Percentiles rank a stretch among this genome's conserved stretches.
Evolutionary conservation across 2,113 vertebrate species (phyloP).

Genomic region (Oncorhynchus nerka): DNA sequence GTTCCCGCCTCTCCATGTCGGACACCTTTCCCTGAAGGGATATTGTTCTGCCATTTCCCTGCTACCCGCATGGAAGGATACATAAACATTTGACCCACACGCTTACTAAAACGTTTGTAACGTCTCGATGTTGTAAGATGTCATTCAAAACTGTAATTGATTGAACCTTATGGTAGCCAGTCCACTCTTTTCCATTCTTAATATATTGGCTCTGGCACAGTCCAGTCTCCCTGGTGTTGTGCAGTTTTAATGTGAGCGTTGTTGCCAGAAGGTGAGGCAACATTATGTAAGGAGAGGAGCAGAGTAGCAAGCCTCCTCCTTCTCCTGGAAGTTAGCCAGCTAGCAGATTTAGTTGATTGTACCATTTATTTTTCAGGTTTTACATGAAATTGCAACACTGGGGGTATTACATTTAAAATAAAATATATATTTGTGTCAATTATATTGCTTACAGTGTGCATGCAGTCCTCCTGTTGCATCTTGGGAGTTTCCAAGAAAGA

Average conservation of each 20-base stretch:
- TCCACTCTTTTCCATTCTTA: conserved; percentile 44
- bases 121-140: conserved; percentile 3
- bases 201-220: conserved; percentile 14
- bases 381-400: too few relatives aligned
- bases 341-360: too few relatives aligned
- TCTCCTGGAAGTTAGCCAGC: too few relatives aligned
- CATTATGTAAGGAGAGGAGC: not conserved
- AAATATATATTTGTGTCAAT: too few relatives aligned
- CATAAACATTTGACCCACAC: conserved; percentile 1
- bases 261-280: conserved; percentile 13
- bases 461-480: too few relatives aligned
- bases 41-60: not conserved
- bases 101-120: conserved; percentile 3
- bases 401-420: too few relatives aligned
- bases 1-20: not conserved
- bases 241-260: conserved; percentile 20
- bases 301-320: not conserved
- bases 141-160: conserved; percentile 48
- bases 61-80: conserved; percentile 24
- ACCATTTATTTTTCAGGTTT: too few relatives aligned
- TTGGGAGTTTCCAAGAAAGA: too few relatives aligned
- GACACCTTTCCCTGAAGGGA: too few relatives aligned
- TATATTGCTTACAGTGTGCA: too few relatives aligned
- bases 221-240: conserved; percentile 38
- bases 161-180: conserved; percentile 44